Conservation (phyloP, 2,113 vertebrate species). For the Erinaceus europaeus region DNA sequence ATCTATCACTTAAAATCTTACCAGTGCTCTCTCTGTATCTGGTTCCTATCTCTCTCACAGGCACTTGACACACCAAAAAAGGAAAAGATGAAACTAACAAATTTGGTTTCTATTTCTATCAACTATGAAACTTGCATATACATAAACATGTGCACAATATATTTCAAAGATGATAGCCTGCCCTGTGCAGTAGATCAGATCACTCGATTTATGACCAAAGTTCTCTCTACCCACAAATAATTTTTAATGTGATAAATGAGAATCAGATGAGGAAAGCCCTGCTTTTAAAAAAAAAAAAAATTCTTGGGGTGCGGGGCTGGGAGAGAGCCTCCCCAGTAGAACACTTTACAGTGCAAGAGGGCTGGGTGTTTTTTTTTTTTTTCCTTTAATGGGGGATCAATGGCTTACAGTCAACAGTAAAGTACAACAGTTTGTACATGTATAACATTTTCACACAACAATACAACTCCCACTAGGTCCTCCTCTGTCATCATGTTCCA, state of each 20-base stretch:
- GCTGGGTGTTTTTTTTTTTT: no score
- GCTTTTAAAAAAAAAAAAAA: neutral
- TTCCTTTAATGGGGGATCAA: no score
- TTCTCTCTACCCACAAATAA: neutral
- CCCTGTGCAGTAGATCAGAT: neutral
- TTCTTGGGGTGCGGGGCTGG: no score
- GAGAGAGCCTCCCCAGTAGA: no score
- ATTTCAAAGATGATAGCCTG: neutral
- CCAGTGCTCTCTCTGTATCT: neutral
- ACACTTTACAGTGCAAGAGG: no score
- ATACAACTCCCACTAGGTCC: no score
- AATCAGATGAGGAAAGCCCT: slow-evolving; percentile 14
- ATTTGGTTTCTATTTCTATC: slow-evolving; percentile 3
- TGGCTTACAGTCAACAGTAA: no score
- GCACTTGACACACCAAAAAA: neutral
- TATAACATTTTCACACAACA: no score
- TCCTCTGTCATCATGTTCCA: no score
- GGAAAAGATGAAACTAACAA: slow-evolving; percentile 17
- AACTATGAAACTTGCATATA: neutral
- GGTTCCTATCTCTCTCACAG: neutral
- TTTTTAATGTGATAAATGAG: neutral
- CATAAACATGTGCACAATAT: neutral
- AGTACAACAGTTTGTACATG: no score
- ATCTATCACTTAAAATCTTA: neutral
- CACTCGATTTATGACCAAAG: neutral